Conservation (phyloP, 1,140 invertebrate species). For the Nomia melanderi region DNA sequence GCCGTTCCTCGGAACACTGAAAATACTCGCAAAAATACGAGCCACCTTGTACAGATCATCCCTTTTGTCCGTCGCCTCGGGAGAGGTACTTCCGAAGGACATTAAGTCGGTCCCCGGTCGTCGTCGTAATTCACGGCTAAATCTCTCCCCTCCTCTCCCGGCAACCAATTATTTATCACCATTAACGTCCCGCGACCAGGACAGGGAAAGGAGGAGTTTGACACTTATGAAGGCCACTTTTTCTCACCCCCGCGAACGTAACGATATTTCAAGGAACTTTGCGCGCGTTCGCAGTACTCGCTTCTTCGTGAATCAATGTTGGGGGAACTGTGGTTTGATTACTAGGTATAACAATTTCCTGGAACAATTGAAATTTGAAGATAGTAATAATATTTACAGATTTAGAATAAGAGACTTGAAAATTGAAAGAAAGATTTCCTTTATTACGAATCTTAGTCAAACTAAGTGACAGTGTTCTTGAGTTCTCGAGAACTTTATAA, state of each 20-base stretch:
- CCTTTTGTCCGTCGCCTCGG: constrained; percentile 7
- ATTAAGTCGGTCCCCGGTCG: background rate
- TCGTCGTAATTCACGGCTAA: background rate
- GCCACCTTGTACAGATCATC: background rate
- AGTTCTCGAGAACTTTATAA: too few species aligned
- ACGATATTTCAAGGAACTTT: constrained; percentile 4
- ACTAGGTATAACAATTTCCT: too few species aligned
- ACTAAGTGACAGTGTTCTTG: too few species aligned
- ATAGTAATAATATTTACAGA: too few species aligned
- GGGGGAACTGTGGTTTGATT: too few species aligned
- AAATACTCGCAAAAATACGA: constrained; percentile 17
- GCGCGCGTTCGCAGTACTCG: background rate
- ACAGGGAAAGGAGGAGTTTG: background rate
- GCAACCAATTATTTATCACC: constrained; percentile 8
- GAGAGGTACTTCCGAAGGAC: background rate
- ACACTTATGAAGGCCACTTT: constrained; percentile 6
- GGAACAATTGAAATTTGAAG: too few species aligned
- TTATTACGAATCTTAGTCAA: too few species aligned
- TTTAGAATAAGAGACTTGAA: too few species aligned
- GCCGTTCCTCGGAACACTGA: background rate
- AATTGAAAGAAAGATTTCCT: too few species aligned
- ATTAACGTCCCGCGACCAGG: background rate
- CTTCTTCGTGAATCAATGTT: too few species aligned
- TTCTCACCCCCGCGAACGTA: constrained; percentile 8
- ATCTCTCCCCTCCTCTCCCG: background rate